phyloP scores from a whole-genome alignment of 1,140 invertebrate species.

The Papilio helenus region DNA sequence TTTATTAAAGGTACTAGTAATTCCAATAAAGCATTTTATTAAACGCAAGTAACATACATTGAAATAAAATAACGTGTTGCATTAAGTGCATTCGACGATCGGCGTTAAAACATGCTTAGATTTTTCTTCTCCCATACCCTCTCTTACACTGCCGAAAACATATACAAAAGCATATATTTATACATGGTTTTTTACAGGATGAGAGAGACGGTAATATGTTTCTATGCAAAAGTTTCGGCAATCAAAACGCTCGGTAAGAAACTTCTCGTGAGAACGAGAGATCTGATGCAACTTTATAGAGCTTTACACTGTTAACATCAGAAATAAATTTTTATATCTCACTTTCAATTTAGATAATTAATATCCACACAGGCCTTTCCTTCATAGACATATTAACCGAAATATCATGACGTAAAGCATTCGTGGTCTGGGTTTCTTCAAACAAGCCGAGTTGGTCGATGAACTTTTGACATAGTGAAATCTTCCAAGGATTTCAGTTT shows the following conservation, averaged over 20 bases:
- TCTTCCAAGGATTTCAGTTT: background rate
- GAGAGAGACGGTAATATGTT: background rate
- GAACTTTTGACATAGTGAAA: conserved; percentile 37
- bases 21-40: background rate
- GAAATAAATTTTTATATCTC: conserved; percentile 12
- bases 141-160: background rate
- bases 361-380: conserved; percentile 2
- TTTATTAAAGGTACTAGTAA: background rate
- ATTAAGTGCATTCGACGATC: conserved; percentile 1
- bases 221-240: background rate
- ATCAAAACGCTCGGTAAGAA: too few species aligned
- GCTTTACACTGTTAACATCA: conserved; percentile 17
- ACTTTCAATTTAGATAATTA: conserved; percentile 8
- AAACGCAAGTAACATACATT: background rate
- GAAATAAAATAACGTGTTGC: background rate
- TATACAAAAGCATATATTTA: background rate
- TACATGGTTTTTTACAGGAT: too few species aligned
- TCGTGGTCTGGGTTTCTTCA: conserved; percentile 19
- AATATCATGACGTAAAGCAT: conserved; percentile 28
- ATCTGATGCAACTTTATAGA: conserved; percentile 19
- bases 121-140: background rate
- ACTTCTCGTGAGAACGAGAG: too few species aligned
- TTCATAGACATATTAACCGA: conserved; percentile 24
- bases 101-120: background rate
- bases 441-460: conserved; percentile 36